These are phyloP conservation scores for Chlorodrepanis virens DNA, from an alignment of 2,113 vertebrate species.

Conservation along the genomic window DNA sequence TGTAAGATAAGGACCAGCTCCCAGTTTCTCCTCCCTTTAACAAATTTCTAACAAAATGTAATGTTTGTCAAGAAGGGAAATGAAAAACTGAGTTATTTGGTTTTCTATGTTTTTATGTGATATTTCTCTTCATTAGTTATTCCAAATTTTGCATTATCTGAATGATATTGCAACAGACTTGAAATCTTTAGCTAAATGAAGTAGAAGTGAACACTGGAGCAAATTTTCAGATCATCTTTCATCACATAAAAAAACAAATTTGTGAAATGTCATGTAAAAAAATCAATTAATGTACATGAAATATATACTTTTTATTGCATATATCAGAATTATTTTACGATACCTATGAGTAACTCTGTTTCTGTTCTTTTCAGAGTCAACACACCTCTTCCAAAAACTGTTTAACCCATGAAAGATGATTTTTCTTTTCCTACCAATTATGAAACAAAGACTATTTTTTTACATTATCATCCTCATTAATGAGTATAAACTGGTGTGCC, in stretches of 20 bases:
- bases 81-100: rapidly evolving
- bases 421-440: background rate
- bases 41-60: background rate
- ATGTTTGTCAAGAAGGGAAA: background rate
- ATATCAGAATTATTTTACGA: background rate
- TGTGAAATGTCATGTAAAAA: background rate
- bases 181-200: background rate
- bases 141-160: background rate
- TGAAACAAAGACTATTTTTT: background rate
- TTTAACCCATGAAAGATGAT: background rate
- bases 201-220: background rate
- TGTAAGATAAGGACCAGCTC: background rate
- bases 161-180: background rate
- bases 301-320: background rate
- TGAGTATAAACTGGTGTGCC: rapidly evolving
- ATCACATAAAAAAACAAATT: background rate
- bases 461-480: background rate
- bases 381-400: background rate
- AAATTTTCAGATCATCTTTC: background rate
- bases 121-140: background rate
- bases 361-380: background rate
- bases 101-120: background rate
- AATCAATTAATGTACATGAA: rapidly evolving
- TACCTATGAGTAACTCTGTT: background rate
- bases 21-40: background rate